Percentiles rank a stretch among this genome's conserved stretches.
Evolutionary conservation across 1,140 invertebrate species (phyloP).

Genomic region (Drosophila watanabei): DNA sequence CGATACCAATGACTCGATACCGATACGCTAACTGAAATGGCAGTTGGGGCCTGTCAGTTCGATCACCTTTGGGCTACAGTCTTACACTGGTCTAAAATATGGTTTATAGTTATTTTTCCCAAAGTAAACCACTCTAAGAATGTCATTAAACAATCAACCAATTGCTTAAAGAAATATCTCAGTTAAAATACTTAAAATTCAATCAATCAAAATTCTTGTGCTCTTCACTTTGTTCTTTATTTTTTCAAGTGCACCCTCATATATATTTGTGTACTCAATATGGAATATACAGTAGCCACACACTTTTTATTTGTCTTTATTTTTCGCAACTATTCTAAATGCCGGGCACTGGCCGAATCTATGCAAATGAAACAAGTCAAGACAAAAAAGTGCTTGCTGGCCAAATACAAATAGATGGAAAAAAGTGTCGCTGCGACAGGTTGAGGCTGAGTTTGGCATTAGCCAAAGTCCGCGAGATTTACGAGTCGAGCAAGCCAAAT

Average conservation of each 20-base stretch:
- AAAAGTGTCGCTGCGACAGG: constrained; percentile 60
- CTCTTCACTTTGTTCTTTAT: not conserved
- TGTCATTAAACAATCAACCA: not conserved
- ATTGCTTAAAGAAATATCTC: not conserved
- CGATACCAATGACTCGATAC: constrained; percentile 10
- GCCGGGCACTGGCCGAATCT: constrained; percentile 73
- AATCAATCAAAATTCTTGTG: not conserved
- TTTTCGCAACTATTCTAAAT: constrained; percentile 67
- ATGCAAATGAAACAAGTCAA: constrained; percentile 74
- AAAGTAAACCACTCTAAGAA: not conserved
- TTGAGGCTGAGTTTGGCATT: constrained; percentile 63
- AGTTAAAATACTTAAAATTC: not conserved
- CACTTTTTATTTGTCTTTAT: constrained; percentile 29
- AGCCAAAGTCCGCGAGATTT: constrained; percentile 79
- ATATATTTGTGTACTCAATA: constrained; percentile 6
- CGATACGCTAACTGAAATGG: constrained; percentile 43
- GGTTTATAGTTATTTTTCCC: not conserved
- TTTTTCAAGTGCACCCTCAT: constrained; percentile 7
- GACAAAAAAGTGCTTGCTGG: constrained; percentile 21
- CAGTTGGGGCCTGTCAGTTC: constrained; percentile 30
- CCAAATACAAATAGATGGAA: constrained; percentile 14
- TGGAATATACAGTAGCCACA: constrained; percentile 37
- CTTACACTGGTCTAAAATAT: not conserved
- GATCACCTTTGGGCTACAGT: constrained; percentile 37
- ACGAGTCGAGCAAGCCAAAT: constrained; percentile 81